phyloP scores from a whole-genome alignment of 2,888 invertebrate genomes.

The Diaprepes abbreviatus region DNA sequence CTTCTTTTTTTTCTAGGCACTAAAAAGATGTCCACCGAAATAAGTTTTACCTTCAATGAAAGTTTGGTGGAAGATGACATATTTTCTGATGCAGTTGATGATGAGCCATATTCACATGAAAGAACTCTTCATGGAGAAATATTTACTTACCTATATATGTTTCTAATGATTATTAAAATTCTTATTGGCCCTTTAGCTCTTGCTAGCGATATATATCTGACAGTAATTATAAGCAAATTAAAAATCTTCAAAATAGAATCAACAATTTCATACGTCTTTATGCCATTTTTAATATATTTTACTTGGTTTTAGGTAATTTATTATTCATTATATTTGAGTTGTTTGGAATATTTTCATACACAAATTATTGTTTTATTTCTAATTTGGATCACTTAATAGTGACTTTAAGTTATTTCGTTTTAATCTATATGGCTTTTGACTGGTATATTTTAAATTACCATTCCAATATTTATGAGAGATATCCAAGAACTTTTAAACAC shows the following conservation, averaged over 20 bases:
- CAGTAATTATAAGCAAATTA: constrained; percentile 20
- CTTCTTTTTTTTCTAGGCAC: neutral
- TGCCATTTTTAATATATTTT: constrained; percentile 21
- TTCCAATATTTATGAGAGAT: constrained; percentile 3
- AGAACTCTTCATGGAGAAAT: no score
- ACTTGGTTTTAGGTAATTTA: neutral
- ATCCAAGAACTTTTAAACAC: constrained; percentile 10
- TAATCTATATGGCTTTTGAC: constrained; percentile 18
- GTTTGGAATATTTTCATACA: neutral
- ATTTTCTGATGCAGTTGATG: neutral
- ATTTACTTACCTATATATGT: no score
- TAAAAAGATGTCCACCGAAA: neutral
- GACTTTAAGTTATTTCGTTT: constrained; percentile 9
- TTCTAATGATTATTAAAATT: neutral
- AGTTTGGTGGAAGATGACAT: neutral
- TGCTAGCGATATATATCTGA: constrained; percentile 22
- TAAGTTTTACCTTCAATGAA: neutral
- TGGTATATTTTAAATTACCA: constrained; percentile 15
- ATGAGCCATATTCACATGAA: neutral
- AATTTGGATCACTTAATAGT: constrained; percentile 13
- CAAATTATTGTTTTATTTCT: constrained; percentile 7
- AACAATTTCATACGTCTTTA: constrained; percentile 25
- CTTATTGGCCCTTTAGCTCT: neutral
- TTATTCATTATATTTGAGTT: neutral
- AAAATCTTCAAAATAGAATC: constrained; percentile 22